phyloP scores from a whole-genome alignment of 2,113 vertebrate genomes.

The Plestiodon gilberti region DNA sequence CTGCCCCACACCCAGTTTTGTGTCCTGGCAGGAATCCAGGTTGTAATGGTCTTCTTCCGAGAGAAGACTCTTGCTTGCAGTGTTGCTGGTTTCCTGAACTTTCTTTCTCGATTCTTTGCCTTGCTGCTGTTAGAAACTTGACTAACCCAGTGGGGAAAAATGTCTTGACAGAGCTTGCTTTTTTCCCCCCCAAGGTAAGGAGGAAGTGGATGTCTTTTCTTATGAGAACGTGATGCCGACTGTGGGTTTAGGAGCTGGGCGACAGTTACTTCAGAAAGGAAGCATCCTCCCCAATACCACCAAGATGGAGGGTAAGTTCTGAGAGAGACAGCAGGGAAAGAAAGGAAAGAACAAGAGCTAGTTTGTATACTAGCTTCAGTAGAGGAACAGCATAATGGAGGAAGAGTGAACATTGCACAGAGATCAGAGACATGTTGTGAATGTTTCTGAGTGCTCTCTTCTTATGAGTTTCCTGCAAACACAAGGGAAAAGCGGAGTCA shows the following conservation, averaged over 20 bases:
- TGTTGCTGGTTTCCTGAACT: neutral
- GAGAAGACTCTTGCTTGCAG: neutral
- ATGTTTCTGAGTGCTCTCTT: neutral
- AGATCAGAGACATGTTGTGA: neutral
- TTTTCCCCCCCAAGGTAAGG: neutral
- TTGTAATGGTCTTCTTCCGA: neutral
- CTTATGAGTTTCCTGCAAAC: neutral
- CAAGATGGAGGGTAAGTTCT: neutral
- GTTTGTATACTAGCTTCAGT: neutral
- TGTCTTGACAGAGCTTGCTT: neutral
- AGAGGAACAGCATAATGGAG: neutral
- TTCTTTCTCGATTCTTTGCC: neutral
- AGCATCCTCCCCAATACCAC: neutral
- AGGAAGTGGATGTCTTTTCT: neutral
- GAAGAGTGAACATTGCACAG: too few relatives aligned
- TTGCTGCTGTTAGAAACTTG: neutral
- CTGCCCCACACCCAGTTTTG: neutral
- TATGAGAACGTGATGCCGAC: slow-evolving; percentile 10
- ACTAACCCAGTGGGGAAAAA: neutral
- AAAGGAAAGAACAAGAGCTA: too few relatives aligned
- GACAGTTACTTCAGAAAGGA: slow-evolving; percentile 8
- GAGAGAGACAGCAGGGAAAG: neutral
- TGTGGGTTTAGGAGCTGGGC: neutral
- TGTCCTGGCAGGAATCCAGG: neutral
- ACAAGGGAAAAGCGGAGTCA: neutral